Base-by-base conservation (phyloP, 2,113 vertebrate species). In the Alexandromys fortis region DNA sequence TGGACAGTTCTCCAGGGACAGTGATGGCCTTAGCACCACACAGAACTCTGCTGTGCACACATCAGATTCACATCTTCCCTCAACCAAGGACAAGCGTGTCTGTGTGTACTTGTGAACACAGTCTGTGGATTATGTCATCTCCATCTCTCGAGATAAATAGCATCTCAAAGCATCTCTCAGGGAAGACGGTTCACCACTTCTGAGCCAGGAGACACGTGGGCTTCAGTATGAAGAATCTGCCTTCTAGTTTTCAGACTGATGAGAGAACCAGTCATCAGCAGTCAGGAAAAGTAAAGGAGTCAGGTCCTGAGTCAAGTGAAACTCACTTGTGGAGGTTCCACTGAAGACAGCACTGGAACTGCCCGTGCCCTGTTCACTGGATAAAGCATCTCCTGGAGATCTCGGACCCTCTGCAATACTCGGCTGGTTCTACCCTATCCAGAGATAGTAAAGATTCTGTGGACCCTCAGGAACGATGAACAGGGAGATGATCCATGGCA, bases 381-480 rank as follows among this genome's bases (percentile, higher is more conserved):
- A 55, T 5, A 73, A 3, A 7, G 26, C 13, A 24, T 17, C 42
- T 13, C 86, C 30, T 24, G 33, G 72, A 14, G 12, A 35, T 30
- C 63, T 11, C 0, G 1, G 45, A 6, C 38, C 30, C 45, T 49
- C 7, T 4, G 1, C 22, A 3, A 14, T 61, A 65, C 7, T 0
- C 45, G 42, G 38, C 17, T 30, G 42, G 45, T 28, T 83, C 38
- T 14, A 3, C 22, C 19, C 47, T 45, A 49, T 52, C 68, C 9
- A 28, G 30, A 21, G 19, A 7, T 12, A 10, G 26, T 24, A 1
- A 17, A 49, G 14, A 26, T 10, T 42, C 58, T 19, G 35, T 19
- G 35, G 49, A 47, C 10, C 30, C 30, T 61, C 47, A 1, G 33
- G 7, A 49, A 49, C 26, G 38, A 3, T 1, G 28, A 19, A 22